These are phyloP conservation scores for Meles meles DNA, from an alignment of 2,113 vertebrate genomes.

Conservation along the genomic window DNA sequence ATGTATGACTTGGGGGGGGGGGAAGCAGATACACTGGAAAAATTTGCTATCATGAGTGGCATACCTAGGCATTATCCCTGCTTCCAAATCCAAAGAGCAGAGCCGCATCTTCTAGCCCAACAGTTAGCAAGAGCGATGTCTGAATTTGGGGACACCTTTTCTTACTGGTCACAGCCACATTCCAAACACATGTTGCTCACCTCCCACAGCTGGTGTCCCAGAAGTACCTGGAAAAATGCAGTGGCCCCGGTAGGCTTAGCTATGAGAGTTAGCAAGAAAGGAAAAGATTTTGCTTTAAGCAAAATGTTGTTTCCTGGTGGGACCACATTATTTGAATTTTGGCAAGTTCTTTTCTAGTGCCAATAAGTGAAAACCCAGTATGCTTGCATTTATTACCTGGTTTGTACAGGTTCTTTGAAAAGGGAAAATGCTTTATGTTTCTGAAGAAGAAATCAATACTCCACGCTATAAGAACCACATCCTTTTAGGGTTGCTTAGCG, in stretches of 20 bases:
- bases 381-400: not conserved
- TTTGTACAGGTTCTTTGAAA: constrained; percentile 26
- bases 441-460: not conserved
- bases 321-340: not conserved
- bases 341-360: not conserved
- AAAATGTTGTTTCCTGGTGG: not conserved
- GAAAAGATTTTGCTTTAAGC: not conserved
- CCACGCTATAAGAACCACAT: not conserved
- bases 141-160: not conserved
- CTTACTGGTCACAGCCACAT: not conserved
- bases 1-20: not conserved
- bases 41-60: not conserved
- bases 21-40: not conserved
- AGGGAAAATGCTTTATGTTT: not conserved
- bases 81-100: not conserved
- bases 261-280: not conserved
- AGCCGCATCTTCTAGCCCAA: not conserved
- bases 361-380: not conserved
- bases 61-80: not conserved
- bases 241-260: not conserved
- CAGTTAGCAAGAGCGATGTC: not conserved
- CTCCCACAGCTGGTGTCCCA: not conserved
- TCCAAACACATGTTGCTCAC: not conserved
- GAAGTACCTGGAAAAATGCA: not conserved
- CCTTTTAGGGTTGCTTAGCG: not conserved